Evolutionary conservation across 2,888 invertebrate genomes (phyloP).

Genomic region (Dynastes maya): DNA sequence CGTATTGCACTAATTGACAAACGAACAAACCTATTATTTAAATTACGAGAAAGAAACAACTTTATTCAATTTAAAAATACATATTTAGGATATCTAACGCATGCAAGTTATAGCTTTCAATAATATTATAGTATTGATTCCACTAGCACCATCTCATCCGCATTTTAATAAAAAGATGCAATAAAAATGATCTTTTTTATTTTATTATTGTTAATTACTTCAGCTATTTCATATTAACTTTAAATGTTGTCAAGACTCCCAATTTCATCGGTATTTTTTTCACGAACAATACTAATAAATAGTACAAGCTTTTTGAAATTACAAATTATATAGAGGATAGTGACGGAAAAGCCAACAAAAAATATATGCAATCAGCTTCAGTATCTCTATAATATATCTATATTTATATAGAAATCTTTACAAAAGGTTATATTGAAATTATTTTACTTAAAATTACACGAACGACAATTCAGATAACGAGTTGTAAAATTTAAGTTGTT

Average conservation of each 20-base stretch:
- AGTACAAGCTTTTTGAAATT: neutral
- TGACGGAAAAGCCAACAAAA: neutral
- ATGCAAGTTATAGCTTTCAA: too few species aligned
- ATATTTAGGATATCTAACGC: too few species aligned
- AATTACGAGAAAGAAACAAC: too few species aligned
- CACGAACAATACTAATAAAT: neutral
- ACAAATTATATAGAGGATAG: neutral
- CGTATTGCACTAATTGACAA: too few species aligned
- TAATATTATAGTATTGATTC: too few species aligned
- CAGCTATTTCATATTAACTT: too few species aligned
- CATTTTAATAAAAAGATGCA: neutral
- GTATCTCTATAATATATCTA: neutral
- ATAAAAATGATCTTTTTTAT: neutral
- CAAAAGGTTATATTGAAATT: too few species aligned
- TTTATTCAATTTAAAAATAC: too few species aligned
- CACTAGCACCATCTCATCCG: neutral
- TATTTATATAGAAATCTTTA: neutral
- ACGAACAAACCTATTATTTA: too few species aligned
- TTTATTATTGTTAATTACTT: too few species aligned
- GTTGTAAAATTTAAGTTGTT: slow-evolving; percentile 18
- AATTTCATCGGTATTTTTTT: neutral
- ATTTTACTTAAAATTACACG: too few species aligned
- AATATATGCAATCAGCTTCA: neutral
- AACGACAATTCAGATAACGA: neutral
- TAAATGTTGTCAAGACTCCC: neutral